phyloP scores from a whole-genome alignment of 2,888 invertebrate genomes.

The Dynastes maya region DNA sequence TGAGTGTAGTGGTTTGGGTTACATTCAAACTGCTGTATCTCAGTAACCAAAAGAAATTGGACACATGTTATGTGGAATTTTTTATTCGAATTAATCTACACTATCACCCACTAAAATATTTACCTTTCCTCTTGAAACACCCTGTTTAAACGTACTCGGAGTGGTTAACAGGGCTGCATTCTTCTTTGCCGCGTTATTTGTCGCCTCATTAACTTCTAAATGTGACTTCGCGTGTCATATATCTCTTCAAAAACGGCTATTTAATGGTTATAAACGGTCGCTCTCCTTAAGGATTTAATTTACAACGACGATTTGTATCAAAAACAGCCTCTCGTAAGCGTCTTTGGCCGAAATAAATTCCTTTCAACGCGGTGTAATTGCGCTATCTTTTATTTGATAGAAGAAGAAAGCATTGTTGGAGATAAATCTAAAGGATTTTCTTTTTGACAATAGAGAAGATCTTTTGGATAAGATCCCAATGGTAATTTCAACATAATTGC shows the following conservation, averaged over 20 bases:
- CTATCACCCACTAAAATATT: no score
- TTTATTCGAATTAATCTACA: no score
- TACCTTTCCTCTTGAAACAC: no score
- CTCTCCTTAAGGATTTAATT: conserved; percentile 5
- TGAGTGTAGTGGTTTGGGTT: no score
- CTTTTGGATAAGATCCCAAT: no score
- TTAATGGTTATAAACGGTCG: conserved; percentile 4
- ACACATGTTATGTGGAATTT: no score
- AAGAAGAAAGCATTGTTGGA: not conserved
- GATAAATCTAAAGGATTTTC: no score
- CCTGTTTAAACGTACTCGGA: not conserved
- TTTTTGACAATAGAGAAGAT: no score
- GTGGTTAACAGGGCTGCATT: not conserved
- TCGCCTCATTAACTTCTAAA: conserved; percentile 9
- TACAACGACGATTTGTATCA: conserved; percentile 8
- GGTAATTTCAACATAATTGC: no score
- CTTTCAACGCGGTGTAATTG: not conserved
- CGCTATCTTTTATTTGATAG: not conserved
- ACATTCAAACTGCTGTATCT: no score
- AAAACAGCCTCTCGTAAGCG: not conserved
- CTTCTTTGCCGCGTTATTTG: not conserved
- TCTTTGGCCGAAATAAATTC: not conserved
- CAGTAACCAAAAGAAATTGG: no score
- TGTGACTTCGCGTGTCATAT: conserved; percentile 1
- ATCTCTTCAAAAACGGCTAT: not conserved